These are phyloP conservation scores for Crotalus viridis DNA, from an alignment of 2,113 vertebrate species.

Conservation along the genomic window DNA sequence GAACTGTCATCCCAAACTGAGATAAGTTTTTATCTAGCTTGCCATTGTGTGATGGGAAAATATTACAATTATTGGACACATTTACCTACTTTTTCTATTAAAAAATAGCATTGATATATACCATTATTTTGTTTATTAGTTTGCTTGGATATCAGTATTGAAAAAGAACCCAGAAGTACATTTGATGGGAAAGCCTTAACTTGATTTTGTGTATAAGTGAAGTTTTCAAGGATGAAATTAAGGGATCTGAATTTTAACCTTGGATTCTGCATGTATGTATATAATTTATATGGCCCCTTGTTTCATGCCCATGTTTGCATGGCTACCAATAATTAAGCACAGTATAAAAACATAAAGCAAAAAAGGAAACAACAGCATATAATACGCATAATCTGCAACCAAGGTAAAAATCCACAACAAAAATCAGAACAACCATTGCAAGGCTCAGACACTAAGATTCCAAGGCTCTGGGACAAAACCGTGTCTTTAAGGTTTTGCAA, in stretches of 20 bases:
- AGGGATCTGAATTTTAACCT: neutral
- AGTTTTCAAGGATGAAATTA: neutral
- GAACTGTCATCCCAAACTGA: neutral
- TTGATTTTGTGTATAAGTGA: conserved; percentile 1
- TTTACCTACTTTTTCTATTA: neutral
- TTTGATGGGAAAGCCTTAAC: neutral
- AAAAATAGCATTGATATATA: conserved; percentile 1
- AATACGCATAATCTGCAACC: neutral
- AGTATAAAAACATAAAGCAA: neutral
- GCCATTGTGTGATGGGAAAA: neutral
- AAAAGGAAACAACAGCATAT: neutral
- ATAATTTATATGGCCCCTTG: neutral
- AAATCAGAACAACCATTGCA: neutral
- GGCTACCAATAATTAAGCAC: neutral
- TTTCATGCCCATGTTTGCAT: neutral
- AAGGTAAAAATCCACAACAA: neutral
- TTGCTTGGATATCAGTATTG: neutral
- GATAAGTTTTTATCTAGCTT: conserved; percentile 25
- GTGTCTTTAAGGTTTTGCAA: neutral
- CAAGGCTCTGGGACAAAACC: neutral
- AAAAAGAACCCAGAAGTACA: neutral
- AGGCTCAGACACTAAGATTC: neutral
- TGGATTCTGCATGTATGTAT: neutral
- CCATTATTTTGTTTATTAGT: conserved; percentile 15
- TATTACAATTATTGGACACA: conserved; percentile 8